These are phyloP conservation scores for Calephelis perditalis DNA, from an alignment of 2,888 invertebrate genomes.

Conservation along the genomic window DNA sequence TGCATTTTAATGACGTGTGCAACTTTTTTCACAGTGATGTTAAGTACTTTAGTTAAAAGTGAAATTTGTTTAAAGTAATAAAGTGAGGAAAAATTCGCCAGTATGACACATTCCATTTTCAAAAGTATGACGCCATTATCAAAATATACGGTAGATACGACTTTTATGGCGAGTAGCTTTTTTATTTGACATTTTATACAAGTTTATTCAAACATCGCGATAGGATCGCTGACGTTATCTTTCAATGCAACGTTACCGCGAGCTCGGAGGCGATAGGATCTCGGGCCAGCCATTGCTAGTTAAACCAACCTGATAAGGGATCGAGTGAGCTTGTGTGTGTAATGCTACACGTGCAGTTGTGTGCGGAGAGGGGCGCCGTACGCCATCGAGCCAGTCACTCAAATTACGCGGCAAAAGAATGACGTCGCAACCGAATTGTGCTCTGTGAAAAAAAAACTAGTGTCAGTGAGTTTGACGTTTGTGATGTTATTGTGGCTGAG, in stretches of 20 bases:
- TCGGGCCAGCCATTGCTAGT: slow-evolving; percentile 76
- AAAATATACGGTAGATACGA: slow-evolving; percentile 53
- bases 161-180: slow-evolving; percentile 68
- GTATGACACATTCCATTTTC: slow-evolving; percentile 3
- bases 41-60: background rate
- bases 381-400: slow-evolving; percentile 68
- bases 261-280: slow-evolving; percentile 68
- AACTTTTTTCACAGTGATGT: too few species aligned
- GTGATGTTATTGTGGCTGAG: slow-evolving; percentile 75
- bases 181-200: slow-evolving; percentile 78
- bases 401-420: slow-evolving; percentile 73
- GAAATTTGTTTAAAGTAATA: background rate
- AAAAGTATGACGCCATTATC: slow-evolving; percentile 38
- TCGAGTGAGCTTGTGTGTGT: slow-evolving; percentile 55
- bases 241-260: slow-evolving; percentile 78
- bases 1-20: too few species aligned
- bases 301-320: slow-evolving; percentile 74
- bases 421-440: slow-evolving; percentile 52
- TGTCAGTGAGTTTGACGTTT: slow-evolving; percentile 35
- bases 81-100: slow-evolving; percentile 1
- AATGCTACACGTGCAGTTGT: slow-evolving; percentile 34
- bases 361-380: slow-evolving; percentile 59
- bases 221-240: slow-evolving; percentile 75
- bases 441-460: slow-evolving; percentile 26
- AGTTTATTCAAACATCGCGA: slow-evolving; percentile 76